A percentile compares a stretch with the other conserved stretches of the same genome.
These are phyloP conservation scores for Vulpes vulpes DNA, from an alignment of 2,113 vertebrate genomes.

Conservation along the genomic window DNA sequence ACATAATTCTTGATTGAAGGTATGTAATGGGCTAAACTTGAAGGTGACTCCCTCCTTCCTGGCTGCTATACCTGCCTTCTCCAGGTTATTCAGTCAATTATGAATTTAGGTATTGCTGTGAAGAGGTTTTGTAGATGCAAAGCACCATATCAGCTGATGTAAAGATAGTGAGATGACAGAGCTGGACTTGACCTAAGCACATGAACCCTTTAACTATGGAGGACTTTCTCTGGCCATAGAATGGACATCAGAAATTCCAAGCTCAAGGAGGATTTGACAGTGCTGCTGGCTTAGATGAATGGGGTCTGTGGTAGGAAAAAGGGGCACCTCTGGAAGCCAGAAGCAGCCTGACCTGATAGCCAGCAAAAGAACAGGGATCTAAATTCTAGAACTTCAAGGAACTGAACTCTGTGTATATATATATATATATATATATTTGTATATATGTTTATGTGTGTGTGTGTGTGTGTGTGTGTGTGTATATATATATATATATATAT, in stretches of 20 bases:
- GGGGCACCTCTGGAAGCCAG: rapidly evolving
- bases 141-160: background rate
- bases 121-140: background rate
- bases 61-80: background rate
- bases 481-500: no score
- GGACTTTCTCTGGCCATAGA: background rate
- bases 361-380: background rate
- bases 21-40: background rate
- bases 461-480: no score
- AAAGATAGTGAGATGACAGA: background rate
- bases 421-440: no score
- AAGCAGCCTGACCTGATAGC: background rate
- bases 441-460: no score
- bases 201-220: background rate
- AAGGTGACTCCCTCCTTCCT: background rate
- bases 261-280: background rate
- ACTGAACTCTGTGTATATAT: background rate
- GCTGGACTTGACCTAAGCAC: background rate
- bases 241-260: background rate
- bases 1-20: background rate
- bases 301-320: rapidly evolving
- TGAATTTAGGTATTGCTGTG: background rate
- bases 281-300: background rate
- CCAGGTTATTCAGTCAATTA: background rate
- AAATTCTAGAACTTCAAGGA: background rate